phyloP scores from a whole-genome alignment of 2,113 vertebrate species.

The Pluvialis apricaria region DNA sequence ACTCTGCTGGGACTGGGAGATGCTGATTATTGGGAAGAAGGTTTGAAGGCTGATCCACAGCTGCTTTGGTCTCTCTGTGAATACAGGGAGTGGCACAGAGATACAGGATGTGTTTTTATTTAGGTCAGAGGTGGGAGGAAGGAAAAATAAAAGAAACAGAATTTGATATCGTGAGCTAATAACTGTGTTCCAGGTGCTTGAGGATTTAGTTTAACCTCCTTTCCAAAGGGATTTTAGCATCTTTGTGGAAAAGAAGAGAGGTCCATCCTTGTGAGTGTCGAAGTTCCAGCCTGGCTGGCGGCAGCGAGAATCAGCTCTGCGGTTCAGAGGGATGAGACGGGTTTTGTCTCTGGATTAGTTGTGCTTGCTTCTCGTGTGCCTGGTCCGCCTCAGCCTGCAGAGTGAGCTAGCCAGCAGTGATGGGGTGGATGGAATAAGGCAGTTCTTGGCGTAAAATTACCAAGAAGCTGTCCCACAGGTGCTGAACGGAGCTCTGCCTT shows the following conservation, averaged over 20 bases:
- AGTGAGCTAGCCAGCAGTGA: fast-evolving
- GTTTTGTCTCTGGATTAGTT: not conserved
- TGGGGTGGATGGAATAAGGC: fast-evolving
- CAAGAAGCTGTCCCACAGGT: not conserved
- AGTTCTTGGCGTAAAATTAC: fast-evolving
- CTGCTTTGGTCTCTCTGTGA: not conserved
- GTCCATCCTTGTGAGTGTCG: fast-evolving
- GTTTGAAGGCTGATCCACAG: not conserved
- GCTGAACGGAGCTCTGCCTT: not conserved
- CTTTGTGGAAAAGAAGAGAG: not conserved
- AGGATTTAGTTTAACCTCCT: not conserved
- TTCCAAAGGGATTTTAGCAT: not conserved
- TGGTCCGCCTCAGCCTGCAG: not conserved
- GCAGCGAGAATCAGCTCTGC: not conserved
- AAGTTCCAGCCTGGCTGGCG: not conserved
- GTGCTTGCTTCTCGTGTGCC: not conserved
- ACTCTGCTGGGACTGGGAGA: not conserved
- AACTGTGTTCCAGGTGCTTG: not conserved
- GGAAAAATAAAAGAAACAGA: not conserved
- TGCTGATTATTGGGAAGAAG: not conserved
- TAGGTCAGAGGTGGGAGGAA: conserved; percentile 8
- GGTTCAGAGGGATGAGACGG: fast-evolving
- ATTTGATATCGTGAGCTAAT: not conserved
- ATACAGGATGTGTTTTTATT: conserved; percentile 10
- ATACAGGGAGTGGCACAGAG: not conserved